Percentiles rank a stretch among this genome's conserved stretches.
Evolutionary conservation across 2,113 vertebrate genomes (phyloP).

Genomic region (Pyxicephalus adspersus): DNA sequence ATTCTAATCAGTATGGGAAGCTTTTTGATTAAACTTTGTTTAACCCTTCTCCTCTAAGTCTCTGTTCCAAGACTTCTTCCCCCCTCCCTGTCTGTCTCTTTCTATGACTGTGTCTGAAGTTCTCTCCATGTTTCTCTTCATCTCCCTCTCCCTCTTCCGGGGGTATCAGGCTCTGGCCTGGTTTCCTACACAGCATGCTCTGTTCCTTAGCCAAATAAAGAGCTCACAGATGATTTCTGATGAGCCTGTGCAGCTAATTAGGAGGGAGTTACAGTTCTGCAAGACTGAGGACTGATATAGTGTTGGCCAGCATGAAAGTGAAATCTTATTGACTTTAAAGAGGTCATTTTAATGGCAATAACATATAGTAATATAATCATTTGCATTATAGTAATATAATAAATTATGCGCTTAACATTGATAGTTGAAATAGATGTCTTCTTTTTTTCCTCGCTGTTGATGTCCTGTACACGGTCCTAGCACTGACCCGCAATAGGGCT

Average conservation of each 20-base stretch:
- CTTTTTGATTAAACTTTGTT: neutral
- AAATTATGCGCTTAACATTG: neutral
- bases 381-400: too few species aligned
- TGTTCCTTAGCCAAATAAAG: constrained; percentile 51
- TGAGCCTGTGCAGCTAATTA: constrained; percentile 55
- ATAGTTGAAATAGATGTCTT: neutral
- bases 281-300: constrained; percentile 25
- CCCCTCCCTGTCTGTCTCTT: constrained; percentile 7
- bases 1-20: too few species aligned
- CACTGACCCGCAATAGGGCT: neutral
- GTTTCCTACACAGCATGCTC: constrained; percentile 57
- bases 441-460: neutral
- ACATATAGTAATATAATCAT: neutral
- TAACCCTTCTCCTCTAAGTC: neutral
- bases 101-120: constrained; percentile 23
- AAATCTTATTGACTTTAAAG: constrained; percentile 21
- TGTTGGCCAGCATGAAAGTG: constrained; percentile 3
- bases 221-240: constrained; percentile 54
- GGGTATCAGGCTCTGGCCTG: constrained; percentile 52
- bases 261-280: constrained; percentile 45
- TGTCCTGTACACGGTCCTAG: too few species aligned
- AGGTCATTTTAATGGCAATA: constrained; percentile 25
- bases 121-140: constrained; percentile 18
- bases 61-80: neutral
- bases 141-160: constrained; percentile 37